Base-by-base conservation (phyloP, 2,797 vertebrate genomes). In the Chlorospingus semifuscus region DNA sequence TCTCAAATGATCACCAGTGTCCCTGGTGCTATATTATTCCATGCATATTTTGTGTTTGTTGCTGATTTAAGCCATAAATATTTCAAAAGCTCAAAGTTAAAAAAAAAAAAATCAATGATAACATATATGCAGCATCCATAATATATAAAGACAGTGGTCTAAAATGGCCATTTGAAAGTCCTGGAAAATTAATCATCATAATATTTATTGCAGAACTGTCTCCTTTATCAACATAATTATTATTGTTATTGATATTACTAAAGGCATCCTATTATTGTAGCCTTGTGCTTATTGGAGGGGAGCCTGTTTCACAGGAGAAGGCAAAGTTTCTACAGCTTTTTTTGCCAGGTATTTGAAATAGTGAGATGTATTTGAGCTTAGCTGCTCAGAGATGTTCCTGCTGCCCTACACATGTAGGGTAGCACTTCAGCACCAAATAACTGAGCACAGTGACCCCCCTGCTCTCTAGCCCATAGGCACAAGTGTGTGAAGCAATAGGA, bases 161-260 rank as follows among this genome's bases (percentile, higher is more conserved):
- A 78, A 92, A 94, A 89, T 26, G 18, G 46, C 57, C 46, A 37
- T 61, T 90, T 82, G 57, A 71, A 94, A 87, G 60, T 83, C 77
- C 68, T 90, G n/a, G n/a, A 66, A 85, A 94, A 89, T 85, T 57
- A 90, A 69, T 94, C 71, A 64, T 23, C 1, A 0, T 60, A 64
- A 34, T 84, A 90, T 86, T 94, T 91, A 90, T 91, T 90, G 83
- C 42, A 69, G 55, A 91, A 65, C 66, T 86, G 44, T 83, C 57
- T 68, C 69, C 46, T 90, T 91, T 95, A 78, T 87, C 89, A 95
- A 66, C 16, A 22, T 57, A 39, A 91, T 85, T 84, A 52, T 87
- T 82, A 74, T 74, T 72, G 42, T 76, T 95, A 93, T 83, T 93
- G 75, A 71, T 91, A 89, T 70, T 85, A 26, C 53, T 61, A 15